A percentile compares a stretch with the other conserved stretches of the same genome.
Conservation (phyloP, 2,888 invertebrate species). For the Pogonocherus hispidulus region DNA sequence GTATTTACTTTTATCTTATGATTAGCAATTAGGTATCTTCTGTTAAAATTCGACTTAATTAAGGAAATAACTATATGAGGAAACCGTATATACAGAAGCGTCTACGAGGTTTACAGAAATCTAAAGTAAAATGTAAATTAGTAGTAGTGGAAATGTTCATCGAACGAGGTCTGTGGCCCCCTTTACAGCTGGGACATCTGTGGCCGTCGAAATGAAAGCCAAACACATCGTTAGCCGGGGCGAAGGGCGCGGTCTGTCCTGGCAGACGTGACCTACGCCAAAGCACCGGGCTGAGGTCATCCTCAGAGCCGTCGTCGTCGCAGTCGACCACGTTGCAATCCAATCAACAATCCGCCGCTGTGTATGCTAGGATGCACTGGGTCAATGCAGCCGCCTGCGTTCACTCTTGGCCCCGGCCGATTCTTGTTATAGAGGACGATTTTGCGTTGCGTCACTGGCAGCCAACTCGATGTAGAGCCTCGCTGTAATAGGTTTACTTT, state of each 20-base stretch:
- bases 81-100: too few species aligned
- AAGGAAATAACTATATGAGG: too few species aligned
- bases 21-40: too few species aligned
- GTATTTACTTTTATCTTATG: too few species aligned
- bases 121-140: too few species aligned
- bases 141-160: too few species aligned
- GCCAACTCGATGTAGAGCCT: too few species aligned
- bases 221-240: slow-evolving; percentile 7
- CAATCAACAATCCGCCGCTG: slow-evolving; percentile 22
- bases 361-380: slow-evolving; percentile 48
- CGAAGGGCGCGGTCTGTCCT: slow-evolving; percentile 34
- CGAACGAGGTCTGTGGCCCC: too few species aligned
- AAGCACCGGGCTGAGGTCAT: slow-evolving; percentile 51
- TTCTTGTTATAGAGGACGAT: background rate
- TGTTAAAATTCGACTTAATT: too few species aligned
- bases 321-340: background rate
- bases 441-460: slow-evolving; percentile 15
- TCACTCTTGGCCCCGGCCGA: slow-evolving; percentile 6
- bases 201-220: background rate
- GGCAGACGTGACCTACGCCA: slow-evolving; percentile 54
- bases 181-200: background rate
- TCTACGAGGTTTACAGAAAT: too few species aligned
- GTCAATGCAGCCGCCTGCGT: slow-evolving; percentile 40
- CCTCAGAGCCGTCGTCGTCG: slow-evolving; percentile 32
- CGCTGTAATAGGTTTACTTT: too few species aligned